Conservation (phyloP, 2,888 invertebrate genomes). For the Mythimna impura region DNA sequence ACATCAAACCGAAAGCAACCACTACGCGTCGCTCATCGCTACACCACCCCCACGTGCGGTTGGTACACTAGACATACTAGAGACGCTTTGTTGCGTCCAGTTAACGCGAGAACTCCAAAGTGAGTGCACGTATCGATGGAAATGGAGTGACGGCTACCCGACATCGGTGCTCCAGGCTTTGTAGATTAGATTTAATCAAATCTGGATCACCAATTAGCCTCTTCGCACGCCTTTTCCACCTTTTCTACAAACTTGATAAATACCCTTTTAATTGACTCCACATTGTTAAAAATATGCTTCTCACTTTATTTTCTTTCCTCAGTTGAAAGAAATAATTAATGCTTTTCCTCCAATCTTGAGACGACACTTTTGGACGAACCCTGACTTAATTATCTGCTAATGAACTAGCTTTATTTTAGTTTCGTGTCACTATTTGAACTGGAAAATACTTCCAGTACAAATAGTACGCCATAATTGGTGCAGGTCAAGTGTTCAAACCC, state of each 20-base stretch:
- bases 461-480: no score
- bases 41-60: no score
- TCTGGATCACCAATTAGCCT: background rate
- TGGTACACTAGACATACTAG: no score
- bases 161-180: no score
- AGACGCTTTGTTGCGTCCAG: no score
- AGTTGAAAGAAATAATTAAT: conserved; percentile 20
- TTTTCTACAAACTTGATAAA: conserved; percentile 43
- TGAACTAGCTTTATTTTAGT: background rate
- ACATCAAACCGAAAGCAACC: no score
- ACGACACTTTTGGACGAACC: conserved; percentile 1
- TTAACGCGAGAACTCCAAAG: no score
- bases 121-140: no score
- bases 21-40: no score
- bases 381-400: background rate
- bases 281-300: conserved; percentile 47
- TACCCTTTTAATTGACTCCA: conserved; percentile 54
- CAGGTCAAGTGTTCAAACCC: no score
- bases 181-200: no score
- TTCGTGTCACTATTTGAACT: background rate
- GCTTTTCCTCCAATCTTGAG: conserved; percentile 1
- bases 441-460: background rate
- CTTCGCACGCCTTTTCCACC: background rate
- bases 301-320: conserved; percentile 20
- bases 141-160: no score